phyloP scores from a whole-genome alignment of 2,888 invertebrate species.

The Drosophila robusta region DNA sequence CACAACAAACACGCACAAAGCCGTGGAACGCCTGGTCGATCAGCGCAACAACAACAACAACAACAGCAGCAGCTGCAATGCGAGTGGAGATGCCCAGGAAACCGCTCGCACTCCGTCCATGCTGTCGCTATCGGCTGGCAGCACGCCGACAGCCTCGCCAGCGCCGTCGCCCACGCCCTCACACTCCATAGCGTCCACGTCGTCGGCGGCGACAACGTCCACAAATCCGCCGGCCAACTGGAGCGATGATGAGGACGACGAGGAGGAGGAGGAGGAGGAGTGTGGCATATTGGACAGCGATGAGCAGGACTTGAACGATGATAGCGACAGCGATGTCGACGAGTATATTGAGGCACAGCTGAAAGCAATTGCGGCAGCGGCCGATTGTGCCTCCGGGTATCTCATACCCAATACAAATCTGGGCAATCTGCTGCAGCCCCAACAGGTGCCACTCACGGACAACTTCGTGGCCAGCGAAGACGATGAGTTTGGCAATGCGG shows the following conservation, averaged over 20 bases:
- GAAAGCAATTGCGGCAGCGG: constrained; percentile 80
- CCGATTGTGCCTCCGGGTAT: constrained; percentile 84
- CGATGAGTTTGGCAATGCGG: constrained; percentile 70
- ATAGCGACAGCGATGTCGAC: constrained; percentile 61
- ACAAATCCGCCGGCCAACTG: constrained; percentile 82
- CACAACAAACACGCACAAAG: constrained; percentile 59
- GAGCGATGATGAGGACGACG: constrained; percentile 73
- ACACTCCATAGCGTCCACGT: constrained; percentile 80
- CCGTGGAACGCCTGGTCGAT: constrained; percentile 66
- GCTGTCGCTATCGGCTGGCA: constrained; percentile 73
- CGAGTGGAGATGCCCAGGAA: constrained; percentile 25
- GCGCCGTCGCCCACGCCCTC: constrained; percentile 82
- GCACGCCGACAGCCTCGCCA: constrained; percentile 81
- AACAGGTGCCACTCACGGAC: constrained; percentile 84
- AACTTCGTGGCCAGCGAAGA: constrained; percentile 85
- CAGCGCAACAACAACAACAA: constrained; percentile 69
- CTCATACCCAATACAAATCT: constrained; percentile 85
- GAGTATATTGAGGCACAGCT: constrained; percentile 55
- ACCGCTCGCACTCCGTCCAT: constrained; percentile 69
- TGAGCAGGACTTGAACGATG: constrained; percentile 43
- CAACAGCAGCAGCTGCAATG: constrained; percentile 37
- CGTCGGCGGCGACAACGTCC: constrained; percentile 77
- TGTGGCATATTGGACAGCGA: constrained; percentile 64
- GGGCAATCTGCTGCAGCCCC: constrained; percentile 84
- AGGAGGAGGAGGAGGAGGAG: constrained; percentile 54